Percentiles rank a stretch among this genome's conserved stretches.
phyloP scores from a whole-genome alignment of 2,113 vertebrate species.

The Phyllopteryx taeniolatus region DNA sequence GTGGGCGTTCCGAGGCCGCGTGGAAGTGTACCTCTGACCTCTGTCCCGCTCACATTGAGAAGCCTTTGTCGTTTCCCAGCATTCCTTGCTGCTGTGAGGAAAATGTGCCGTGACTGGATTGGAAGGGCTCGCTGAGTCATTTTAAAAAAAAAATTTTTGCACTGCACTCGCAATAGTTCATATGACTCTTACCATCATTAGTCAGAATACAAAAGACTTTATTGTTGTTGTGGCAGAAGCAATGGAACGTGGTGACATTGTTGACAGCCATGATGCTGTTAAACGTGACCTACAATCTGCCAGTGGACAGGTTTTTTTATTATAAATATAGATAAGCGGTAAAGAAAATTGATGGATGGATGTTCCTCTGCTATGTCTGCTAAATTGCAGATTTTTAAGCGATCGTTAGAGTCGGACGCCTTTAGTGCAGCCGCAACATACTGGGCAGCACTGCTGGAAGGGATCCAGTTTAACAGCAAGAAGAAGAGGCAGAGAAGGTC shows the following conservation, averaged over 20 bases:
- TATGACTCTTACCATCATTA: neutral
- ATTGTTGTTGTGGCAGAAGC: neutral
- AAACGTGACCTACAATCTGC: no score
- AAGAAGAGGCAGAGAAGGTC: no score
- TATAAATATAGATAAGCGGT: no score
- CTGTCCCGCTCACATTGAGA: neutral
- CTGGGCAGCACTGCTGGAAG: no score
- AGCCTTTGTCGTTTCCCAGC: neutral
- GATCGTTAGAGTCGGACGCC: no score
- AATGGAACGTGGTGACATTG: neutral
- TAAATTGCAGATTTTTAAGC: no score
- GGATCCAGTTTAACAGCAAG: no score
- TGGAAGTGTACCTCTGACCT: neutral
- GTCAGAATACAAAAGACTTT: neutral
- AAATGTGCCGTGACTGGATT: neutral
- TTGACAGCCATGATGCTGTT: no score
- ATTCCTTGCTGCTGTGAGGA: neutral
- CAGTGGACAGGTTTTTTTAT: no score
- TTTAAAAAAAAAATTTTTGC: neutral
- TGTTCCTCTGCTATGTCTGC: no score
- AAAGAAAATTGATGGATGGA: no score
- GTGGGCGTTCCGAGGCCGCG: conserved; percentile 28
- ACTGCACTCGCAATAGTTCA: neutral
- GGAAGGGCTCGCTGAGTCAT: neutral
- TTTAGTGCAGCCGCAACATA: no score